Percentiles rank a stretch among this genome's conserved stretches.
Evolutionary conservation across 2,888 invertebrate genomes (phyloP).

Genomic region (Dryocosmus kuriphilus): DNA sequence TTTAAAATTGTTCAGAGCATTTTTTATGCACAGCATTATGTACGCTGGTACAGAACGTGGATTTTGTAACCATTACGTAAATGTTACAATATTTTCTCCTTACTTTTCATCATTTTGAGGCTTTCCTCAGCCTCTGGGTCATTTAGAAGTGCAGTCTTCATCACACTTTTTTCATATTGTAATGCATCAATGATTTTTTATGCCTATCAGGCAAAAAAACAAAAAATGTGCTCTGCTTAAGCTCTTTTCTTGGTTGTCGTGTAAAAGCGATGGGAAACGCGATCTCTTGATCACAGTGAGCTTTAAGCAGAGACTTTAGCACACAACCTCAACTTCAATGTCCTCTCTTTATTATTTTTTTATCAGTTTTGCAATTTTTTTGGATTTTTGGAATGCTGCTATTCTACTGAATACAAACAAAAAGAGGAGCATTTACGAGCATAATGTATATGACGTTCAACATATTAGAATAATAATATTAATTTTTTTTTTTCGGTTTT

Average conservation of each 20-base stretch:
- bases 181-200: not conserved
- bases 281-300: not conserved
- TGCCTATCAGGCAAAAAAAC: not conserved
- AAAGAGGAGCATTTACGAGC: not conserved
- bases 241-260: not conserved
- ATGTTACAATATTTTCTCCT: not conserved
- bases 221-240: constrained; percentile 16
- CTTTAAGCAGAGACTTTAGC: constrained; percentile 19
- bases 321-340: not conserved
- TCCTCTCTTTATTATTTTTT: not conserved
- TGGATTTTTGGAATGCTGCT: constrained; percentile 37
- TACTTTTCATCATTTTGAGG: not conserved
- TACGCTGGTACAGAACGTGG: not conserved
- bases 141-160: constrained; percentile 19
- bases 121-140: not conserved
- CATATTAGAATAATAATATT: not conserved
- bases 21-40: no score
- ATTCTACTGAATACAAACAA: constrained; percentile 29
- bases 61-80: constrained; percentile 13
- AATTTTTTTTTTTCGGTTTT: constrained; percentile 6
- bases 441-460: not conserved
- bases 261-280: constrained; percentile 29
- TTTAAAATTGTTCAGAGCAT: not conserved
- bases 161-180: not conserved
- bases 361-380: constrained; percentile 21